These are phyloP conservation scores for Oscarella lobularis DNA, from an alignment of 37 sponge, comb jelly and placozoan species.

Conservation along the genomic window DNA sequence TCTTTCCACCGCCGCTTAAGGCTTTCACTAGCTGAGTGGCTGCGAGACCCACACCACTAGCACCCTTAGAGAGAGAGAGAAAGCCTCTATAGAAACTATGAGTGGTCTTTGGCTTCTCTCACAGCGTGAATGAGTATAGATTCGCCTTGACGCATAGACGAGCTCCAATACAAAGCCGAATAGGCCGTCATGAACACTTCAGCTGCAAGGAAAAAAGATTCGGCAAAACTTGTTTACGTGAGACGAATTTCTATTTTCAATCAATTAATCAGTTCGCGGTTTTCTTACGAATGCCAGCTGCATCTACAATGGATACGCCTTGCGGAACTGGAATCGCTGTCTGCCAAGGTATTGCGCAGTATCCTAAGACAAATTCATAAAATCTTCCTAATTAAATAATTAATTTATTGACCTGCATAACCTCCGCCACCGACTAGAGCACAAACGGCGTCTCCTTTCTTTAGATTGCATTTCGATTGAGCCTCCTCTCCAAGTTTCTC, in stretches of 20 bases:
- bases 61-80: too few species aligned
- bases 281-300: slow-evolving; percentile 71
- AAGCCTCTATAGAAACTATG: too few species aligned
- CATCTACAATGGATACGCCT: slow-evolving; percentile 27
- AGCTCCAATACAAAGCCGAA: slow-evolving; percentile 55
- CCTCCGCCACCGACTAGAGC: slow-evolving; percentile 83
- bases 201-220: slow-evolving; percentile 38
- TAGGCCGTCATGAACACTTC: slow-evolving; percentile 77
- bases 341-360: slow-evolving; percentile 56
- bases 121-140: slow-evolving; percentile 73
- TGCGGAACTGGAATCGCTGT: slow-evolving; percentile 48
- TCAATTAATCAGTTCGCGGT: not conserved
- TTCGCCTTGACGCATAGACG: slow-evolving; percentile 38
- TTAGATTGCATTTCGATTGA: slow-evolving; percentile 19
- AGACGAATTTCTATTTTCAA: not conserved
- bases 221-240: too few species aligned
- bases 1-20: slow-evolving; percentile 23
- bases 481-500: slow-evolving; percentile 21
- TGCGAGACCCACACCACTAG: slow-evolving; percentile 74
- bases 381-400: not conserved
- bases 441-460: slow-evolving; percentile 67
- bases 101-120: not conserved
- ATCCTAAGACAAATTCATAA: slow-evolving; percentile 28
- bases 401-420: slow-evolving; percentile 54
- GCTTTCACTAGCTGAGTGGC: slow-evolving; percentile 51